phyloP scores from a whole-genome alignment of 2,113 vertebrate species.

The Diadophis punctatus region DNA sequence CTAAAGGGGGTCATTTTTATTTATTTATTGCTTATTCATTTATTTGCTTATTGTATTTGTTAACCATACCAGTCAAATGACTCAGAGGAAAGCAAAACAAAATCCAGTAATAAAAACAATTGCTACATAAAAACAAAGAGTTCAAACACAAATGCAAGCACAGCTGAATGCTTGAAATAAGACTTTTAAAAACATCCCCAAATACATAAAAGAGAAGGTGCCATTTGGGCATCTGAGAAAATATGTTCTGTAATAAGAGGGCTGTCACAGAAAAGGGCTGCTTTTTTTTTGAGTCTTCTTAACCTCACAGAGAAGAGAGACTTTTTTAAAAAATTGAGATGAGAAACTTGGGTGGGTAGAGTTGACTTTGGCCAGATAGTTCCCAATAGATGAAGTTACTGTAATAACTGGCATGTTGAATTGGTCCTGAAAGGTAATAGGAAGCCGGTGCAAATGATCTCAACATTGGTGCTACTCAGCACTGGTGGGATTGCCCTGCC shows the following conservation, averaged over 20 bases:
- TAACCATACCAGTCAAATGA: background rate
- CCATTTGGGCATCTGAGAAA: background rate
- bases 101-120: background rate
- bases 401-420: background rate
- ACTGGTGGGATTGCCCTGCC: background rate
- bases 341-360: background rate
- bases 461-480: background rate
- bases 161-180: background rate
- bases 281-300: background rate
- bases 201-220: background rate
- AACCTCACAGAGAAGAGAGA: background rate
- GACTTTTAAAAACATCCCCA: background rate
- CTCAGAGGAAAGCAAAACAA: background rate
- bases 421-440: background rate
- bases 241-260: background rate
- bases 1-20: background rate
- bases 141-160: background rate
- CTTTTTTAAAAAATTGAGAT: background rate
- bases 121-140: background rate
- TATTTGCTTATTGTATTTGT: background rate
- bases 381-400: background rate
- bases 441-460: background rate
- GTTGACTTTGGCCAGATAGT: background rate
- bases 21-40: background rate
- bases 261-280: background rate